Percentiles rank a stretch among this genome's conserved stretches.
Conservation (phyloP, 2,797 vertebrate species). For the Sparidentex hasta region DNA sequence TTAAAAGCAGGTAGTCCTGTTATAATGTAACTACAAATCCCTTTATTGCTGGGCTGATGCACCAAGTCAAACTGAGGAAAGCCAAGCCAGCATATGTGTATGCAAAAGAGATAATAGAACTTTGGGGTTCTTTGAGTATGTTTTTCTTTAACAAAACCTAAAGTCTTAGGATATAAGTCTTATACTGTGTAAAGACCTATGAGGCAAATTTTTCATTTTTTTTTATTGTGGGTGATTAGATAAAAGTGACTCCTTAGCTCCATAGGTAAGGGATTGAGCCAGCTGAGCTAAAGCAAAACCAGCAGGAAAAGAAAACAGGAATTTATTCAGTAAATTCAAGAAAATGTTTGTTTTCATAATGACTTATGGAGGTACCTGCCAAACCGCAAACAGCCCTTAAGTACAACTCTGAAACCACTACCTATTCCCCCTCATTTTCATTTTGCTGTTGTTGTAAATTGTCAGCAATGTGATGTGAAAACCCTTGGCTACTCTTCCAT, state of each 20-base stretch:
- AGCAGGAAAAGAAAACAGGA: constrained; percentile 12
- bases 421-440: constrained; percentile 26
- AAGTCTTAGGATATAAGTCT: neutral
- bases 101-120: too few relatives aligned
- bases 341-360: constrained; percentile 52
- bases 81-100: too few relatives aligned
- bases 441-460: constrained; percentile 40
- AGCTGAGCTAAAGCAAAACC: constrained; percentile 1
- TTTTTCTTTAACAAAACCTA: neutral
- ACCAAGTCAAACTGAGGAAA: too few relatives aligned
- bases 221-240: neutral
- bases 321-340: constrained; percentile 10
- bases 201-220: neutral
- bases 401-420: constrained; percentile 17
- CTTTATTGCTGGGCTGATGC: too few relatives aligned
- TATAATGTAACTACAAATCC: too few relatives aligned
- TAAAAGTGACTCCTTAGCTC: neutral
- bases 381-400: constrained; percentile 44
- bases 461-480: constrained; percentile 27
- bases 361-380: constrained; percentile 39
- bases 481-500: constrained; percentile 12
- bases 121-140: neutral
- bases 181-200: constrained; percentile 4
- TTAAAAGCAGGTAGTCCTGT: too few relatives aligned
- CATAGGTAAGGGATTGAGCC: too few relatives aligned